Evolutionary conservation across 2,888 invertebrate genomes (phyloP).

Genomic region (Caenorhabditis zanzibari): DNA sequence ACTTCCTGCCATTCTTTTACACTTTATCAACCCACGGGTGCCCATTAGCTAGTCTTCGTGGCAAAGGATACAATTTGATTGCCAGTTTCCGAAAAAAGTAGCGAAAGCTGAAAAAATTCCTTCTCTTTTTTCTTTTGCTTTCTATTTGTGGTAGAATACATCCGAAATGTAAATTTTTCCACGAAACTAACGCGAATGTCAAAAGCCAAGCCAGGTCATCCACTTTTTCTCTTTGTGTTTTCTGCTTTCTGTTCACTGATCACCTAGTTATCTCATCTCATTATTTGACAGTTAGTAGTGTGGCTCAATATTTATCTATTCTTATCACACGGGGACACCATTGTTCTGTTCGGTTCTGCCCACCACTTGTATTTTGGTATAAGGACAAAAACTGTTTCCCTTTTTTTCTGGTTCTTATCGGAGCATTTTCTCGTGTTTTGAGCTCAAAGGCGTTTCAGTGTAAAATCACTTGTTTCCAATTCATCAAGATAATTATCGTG

Average conservation of each 20-base stretch:
- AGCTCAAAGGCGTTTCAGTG: slow-evolving; percentile 40
- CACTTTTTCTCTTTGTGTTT: slow-evolving; percentile 10
- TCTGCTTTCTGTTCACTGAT: slow-evolving; percentile 60
- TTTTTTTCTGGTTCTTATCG: background rate
- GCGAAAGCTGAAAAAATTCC: background rate
- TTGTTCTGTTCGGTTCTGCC: slow-evolving; percentile 41
- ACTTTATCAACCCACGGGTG: slow-evolving; percentile 65
- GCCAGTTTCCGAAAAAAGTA: slow-evolving; percentile 42
- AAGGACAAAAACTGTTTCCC: slow-evolving; percentile 19
- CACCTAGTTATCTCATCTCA: slow-evolving; percentile 43
- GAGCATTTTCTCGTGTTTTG: slow-evolving; percentile 15
- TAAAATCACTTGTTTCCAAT: slow-evolving; percentile 63
- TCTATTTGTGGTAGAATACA: background rate
- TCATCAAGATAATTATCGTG: slow-evolving; percentile 62
- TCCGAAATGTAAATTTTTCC: background rate
- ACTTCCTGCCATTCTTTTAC: slow-evolving; percentile 66
- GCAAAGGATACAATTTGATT: slow-evolving; percentile 55
- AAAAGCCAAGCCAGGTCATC: background rate
- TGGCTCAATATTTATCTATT: slow-evolving; percentile 61
- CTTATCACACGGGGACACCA: slow-evolving; percentile 47
- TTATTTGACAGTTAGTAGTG: slow-evolving; percentile 55
- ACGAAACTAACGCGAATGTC: background rate
- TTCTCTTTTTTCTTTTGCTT: background rate
- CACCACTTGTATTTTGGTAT: slow-evolving; percentile 48
- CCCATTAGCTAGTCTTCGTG: slow-evolving; percentile 55